Evolutionary conservation across 2,797 vertebrate species (phyloP), one percentile per base, ranked within the genome.

Genomic region (Argyrosomus regius): DNA sequence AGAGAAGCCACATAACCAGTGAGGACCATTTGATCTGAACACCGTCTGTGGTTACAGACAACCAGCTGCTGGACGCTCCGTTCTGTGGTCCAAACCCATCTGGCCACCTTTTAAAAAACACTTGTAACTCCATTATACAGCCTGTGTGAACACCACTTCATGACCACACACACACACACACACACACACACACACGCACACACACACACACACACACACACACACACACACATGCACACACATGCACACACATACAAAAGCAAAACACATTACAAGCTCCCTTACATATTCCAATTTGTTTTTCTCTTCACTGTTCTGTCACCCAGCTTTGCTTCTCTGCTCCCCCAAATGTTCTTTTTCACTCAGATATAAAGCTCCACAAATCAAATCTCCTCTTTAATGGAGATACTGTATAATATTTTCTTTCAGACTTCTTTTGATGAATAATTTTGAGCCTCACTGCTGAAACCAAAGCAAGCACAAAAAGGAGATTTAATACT

Each of bases 41-140:
- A 64, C 68, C 77, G 68, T 74, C 52, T 86, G 75, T 71, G 75
- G 76, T 57, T 48, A 10, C 22, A 57, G 65, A 57, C 63, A 22
- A 57, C 45, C 88, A 80, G 78, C 84, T 84, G 86, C 56, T 78
- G 58, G 46, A 60, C 28, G 20, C 54, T 56, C 56, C 4, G 0
- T 48, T 57, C 67, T 63, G 53, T 31, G 60, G 54, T 70, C 46
- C 49, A 66, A 68, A 82, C n/a, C 79, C 81, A 70, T 76, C 73
- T 83, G 78, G 67, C 43, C 53, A 50, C 11, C 72, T 77, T 58
- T 74, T 31, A 71, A 77, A 78, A 73, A 80, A 60, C 6, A n/a
- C 50, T 49, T 10, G 4, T 52, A 63, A 77, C 68, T 48, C 1
- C 50, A 67, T 35, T 46, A 58, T 17, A 39, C 31, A 52, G 65